These are phyloP conservation scores for Nyctalus aviator DNA, from an alignment of 2,797 vertebrate species.

Conservation along the genomic window DNA sequence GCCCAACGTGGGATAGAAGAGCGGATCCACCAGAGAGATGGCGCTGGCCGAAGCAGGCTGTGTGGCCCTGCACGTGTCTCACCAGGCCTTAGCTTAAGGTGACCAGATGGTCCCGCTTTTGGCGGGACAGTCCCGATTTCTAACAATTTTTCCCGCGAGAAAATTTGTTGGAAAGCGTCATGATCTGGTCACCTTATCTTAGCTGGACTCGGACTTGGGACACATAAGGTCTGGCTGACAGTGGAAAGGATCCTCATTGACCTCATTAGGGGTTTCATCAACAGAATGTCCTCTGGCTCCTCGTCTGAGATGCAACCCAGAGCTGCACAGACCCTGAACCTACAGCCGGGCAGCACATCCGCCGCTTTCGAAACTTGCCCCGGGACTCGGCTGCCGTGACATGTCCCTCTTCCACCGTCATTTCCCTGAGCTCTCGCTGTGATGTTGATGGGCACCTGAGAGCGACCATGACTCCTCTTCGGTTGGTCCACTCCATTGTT, in stretches of 20 bases:
- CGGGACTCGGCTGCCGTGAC: neutral
- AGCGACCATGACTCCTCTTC: neutral
- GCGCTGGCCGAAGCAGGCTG: neutral
- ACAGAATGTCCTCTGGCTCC: neutral
- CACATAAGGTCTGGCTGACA: neutral
- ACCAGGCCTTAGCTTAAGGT: neutral
- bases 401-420: neutral
- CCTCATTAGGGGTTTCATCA: neutral
- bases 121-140: too few species aligned
- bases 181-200: too few species aligned
- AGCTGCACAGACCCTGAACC: neutral
- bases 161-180: too few species aligned
- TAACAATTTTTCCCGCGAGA: too few species aligned
- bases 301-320: neutral
- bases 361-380: neutral
- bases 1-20: neutral
- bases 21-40: accelerated
- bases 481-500: neutral
- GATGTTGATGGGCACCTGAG: neutral
- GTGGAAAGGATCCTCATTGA: neutral
- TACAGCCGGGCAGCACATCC: neutral
- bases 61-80: neutral
- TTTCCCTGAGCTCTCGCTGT: neutral
- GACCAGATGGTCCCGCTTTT: too few species aligned
- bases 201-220: neutral